These are phyloP conservation scores for Agelaius tricolor DNA, from an alignment of 2,113 vertebrate genomes.

Conservation along the genomic window DNA sequence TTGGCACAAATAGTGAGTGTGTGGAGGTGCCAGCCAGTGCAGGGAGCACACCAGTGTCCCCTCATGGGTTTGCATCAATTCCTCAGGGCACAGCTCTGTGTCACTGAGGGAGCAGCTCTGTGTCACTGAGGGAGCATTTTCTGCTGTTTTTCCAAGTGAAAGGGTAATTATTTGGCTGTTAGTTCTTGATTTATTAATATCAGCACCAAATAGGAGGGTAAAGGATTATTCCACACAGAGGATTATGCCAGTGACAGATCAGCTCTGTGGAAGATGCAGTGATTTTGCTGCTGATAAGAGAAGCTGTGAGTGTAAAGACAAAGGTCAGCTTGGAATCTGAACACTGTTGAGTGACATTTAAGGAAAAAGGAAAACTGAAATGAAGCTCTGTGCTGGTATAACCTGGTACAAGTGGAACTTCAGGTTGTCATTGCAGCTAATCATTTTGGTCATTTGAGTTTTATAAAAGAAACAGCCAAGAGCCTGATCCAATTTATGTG, in stretches of 20 bases:
- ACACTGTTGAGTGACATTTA: background rate
- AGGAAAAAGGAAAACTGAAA: background rate
- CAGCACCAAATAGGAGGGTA: constrained; percentile 65
- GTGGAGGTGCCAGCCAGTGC: constrained; percentile 64
- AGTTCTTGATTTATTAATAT: constrained; percentile 77
- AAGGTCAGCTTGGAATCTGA: constrained; percentile 37
- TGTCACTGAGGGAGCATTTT: constrained; percentile 59
- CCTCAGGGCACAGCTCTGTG: constrained; percentile 44
- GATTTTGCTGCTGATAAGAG: constrained; percentile 57
- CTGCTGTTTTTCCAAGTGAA: constrained; percentile 72
- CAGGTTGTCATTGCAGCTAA: background rate
- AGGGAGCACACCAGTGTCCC: constrained; percentile 48
- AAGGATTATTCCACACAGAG: constrained; percentile 68
- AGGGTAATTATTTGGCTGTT: constrained; percentile 77
- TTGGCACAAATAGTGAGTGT: constrained; percentile 21
- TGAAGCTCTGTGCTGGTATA: background rate
- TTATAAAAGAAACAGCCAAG: background rate
- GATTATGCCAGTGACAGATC: constrained; percentile 51
- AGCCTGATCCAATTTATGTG: background rate
- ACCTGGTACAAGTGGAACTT: background rate
- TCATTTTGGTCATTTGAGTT: rapidly evolving
- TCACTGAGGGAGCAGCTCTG: constrained; percentile 33
- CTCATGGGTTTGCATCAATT: constrained; percentile 70
- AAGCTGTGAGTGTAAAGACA: constrained; percentile 55
- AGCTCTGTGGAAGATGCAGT: constrained; percentile 51